Evolutionary conservation across 1,140 invertebrate genomes (phyloP).

Genomic region (Bombus difficillimus): DNA sequence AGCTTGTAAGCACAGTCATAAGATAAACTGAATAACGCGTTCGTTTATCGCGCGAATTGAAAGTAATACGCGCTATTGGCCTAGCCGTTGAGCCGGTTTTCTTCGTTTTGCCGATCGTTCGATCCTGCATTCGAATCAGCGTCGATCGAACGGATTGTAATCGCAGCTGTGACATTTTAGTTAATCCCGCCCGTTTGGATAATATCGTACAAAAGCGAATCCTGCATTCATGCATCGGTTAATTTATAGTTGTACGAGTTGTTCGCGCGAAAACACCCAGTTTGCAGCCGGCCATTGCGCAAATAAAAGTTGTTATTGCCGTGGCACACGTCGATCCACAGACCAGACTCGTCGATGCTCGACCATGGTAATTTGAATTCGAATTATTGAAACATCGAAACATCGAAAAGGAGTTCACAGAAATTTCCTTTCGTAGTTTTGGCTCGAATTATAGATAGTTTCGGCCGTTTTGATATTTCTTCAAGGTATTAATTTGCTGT

Average conservation of each 20-base stretch:
- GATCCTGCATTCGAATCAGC: not conserved
- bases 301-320: slow-evolving; percentile 27
- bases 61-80: not conserved
- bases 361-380: not conserved
- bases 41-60: slow-evolving; percentile 3
- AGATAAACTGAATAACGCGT: not conserved
- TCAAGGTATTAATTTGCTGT: no score
- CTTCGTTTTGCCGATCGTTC: not conserved
- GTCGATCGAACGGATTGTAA: not conserved
- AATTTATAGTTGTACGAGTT: slow-evolving; percentile 26
- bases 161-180: slow-evolving; percentile 36
- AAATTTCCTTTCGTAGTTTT: not conserved
- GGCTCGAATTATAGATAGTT: no score
- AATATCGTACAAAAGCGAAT: slow-evolving; percentile 43
- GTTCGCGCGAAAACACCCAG: not conserved
- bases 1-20: not conserved
- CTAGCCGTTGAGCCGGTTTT: not conserved
- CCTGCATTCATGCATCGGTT: slow-evolving; percentile 18
- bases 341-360: not conserved
- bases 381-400: not conserved
- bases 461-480: no score
- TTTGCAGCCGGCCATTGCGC: not conserved
- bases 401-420: no score
- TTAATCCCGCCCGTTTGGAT: slow-evolving; percentile 31
- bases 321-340: not conserved